Base-by-base conservation (phyloP, 2,797 vertebrate species). In the Coregonus sp. region DNA sequence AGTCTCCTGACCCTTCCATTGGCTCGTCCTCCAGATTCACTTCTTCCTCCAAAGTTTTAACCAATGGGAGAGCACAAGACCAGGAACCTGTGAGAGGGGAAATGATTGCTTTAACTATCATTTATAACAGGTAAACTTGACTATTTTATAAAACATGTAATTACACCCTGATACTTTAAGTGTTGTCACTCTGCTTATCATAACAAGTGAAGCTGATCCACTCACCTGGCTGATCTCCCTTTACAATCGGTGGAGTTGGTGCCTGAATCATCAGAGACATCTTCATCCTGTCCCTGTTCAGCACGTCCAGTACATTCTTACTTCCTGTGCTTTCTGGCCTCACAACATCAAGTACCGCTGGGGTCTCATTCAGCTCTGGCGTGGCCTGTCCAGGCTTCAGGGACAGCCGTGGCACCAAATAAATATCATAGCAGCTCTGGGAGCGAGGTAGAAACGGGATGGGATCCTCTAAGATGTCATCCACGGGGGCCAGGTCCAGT, bases 401-500 rank as follows among this genome's bases (percentile, higher is more conserved):
- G 71, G 37, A 35, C 71, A 37, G 7, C 18, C 15, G 31, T n/a
- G 72, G 54, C 31, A 73, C 54, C 9, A 7, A 4, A n/a, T 14
- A 51, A 0, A 73, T 37, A 15, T 61, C 31, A 51, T 61, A 73
- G 72, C 72, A 35, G 54, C 72, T 63, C 54, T 73, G 72, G 4
- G 72, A n/a, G 35, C 73, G 56, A 16, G 72, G 72, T 29, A 37
- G 54, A 29, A 73, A 73, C 1, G 71, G 52, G 6, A 54, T 56
- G 29, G 71, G 51, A n/a, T 73, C 71, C 52, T 73, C 52, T 11
- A 33, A 31, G 16, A 59, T 9, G 52, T 73, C 31, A 59, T 73
- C 71, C 52, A 9, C 29, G 18, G 71, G 71, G 15, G 52, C 40
- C 37, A 33, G 15, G 73, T 51, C 59, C 18, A 66, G 20, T 3